Evolutionary conservation across 2,888 invertebrate species (phyloP).

Genomic region (Zelleria hepariella): DNA sequence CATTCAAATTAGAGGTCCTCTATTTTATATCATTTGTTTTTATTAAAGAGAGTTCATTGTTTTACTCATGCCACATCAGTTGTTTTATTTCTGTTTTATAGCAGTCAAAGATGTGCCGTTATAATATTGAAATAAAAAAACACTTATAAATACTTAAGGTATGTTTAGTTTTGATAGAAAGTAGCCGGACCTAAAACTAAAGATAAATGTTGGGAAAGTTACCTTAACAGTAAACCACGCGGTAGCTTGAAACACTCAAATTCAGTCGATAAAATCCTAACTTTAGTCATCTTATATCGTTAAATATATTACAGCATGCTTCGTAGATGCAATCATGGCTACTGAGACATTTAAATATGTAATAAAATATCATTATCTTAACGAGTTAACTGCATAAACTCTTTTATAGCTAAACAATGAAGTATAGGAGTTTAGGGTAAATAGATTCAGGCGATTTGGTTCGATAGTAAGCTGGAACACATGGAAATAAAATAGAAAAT

Average conservation of each 20-base stretch:
- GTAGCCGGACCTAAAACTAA: constrained; percentile 15
- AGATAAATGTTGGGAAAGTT: background rate
- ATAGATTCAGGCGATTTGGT: constrained; percentile 1
- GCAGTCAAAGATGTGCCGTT: too few species aligned
- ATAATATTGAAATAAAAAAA: too few species aligned
- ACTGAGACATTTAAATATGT: constrained; percentile 46
- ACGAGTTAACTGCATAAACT: constrained; percentile 63
- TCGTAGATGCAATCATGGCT: constrained; percentile 34
- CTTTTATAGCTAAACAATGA: constrained; percentile 31
- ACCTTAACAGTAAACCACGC: background rate
- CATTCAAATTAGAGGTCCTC: too few species aligned
- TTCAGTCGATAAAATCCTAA: constrained; percentile 58
- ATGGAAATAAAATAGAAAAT: background rate
- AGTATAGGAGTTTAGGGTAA: background rate
- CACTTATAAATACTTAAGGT: too few species aligned
- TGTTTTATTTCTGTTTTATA: too few species aligned
- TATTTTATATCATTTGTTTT: too few species aligned
- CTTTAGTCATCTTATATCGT: constrained; percentile 22
- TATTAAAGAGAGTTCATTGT: too few species aligned
- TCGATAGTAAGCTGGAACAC: background rate
- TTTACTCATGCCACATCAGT: too few species aligned
- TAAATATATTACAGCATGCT: constrained; percentile 46
- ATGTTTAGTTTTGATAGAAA: background rate
- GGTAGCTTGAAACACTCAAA: constrained; percentile 30
- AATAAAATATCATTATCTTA: constrained; percentile 58